phyloP scores from a whole-genome alignment of 2,888 invertebrate genomes.

The Uloborus plumipes region DNA sequence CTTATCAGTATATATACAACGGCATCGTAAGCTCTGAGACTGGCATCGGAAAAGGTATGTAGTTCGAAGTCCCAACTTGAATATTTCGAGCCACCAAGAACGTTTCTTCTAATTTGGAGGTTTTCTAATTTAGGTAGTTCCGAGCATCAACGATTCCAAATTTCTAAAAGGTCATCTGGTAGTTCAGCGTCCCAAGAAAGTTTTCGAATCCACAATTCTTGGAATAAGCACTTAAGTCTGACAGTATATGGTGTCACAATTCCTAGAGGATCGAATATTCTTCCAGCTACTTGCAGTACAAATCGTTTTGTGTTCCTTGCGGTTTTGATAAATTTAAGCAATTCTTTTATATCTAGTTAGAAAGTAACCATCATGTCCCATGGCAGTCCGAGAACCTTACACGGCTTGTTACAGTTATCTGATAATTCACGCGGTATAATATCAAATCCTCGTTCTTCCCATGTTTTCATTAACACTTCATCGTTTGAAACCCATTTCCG shows the following conservation, averaged over 20 bases:
- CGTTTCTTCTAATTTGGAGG: neutral
- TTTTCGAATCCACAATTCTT: constrained; percentile 10
- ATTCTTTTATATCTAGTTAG: neutral
- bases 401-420: no score
- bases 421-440: no score
- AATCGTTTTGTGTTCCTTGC: no score
- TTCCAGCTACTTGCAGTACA: no score
- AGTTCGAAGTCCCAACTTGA: neutral
- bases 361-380: neutral
- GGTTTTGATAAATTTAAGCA: neutral
- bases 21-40: constrained; percentile 4
- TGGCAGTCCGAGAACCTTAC: neutral
- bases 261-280: no score
- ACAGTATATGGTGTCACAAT: no score
- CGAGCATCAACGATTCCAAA: neutral
- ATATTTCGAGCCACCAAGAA: neutral
- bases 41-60: no score
- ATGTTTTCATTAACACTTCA: no score
- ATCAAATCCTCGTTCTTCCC: no score
- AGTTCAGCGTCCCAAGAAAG: constrained; percentile 4
- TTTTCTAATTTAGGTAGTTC: neutral
- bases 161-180: neutral
- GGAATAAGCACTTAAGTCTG: constrained; percentile 2
- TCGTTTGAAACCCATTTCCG: no score
- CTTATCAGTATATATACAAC: neutral